These are phyloP conservation scores for Theocolax elegans DNA, from an alignment of 1,140 invertebrate genomes.

Conservation along the genomic window DNA sequence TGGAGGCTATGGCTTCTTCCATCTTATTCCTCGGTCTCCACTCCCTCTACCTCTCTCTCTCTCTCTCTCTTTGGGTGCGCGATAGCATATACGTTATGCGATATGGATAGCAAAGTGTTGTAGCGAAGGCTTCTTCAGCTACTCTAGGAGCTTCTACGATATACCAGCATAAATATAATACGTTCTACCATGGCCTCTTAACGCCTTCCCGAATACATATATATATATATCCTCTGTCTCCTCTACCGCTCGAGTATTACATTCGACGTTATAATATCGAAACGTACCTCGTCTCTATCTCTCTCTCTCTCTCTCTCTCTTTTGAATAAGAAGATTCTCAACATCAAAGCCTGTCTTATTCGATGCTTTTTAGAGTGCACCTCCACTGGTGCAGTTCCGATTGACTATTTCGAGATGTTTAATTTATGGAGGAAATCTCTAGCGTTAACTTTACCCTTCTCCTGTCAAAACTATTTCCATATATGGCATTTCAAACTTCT, in stretches of 20 bases:
- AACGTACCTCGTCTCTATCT: no score
- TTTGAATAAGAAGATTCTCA: no score
- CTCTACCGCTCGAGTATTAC: slow-evolving; percentile 12
- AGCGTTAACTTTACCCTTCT: no score
- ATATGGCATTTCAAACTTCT: no score
- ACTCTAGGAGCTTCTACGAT: background rate
- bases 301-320: no score
- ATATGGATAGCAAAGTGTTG: slow-evolving; percentile 56
- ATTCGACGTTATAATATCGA: slow-evolving; percentile 31
- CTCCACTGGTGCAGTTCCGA: no score
- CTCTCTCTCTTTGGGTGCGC: slow-evolving; percentile 40
- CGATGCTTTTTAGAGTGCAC: no score
- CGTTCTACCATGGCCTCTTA: background rate
- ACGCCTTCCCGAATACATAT: background rate
- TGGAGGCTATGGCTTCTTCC: slow-evolving; percentile 57
- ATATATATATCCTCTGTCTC: background rate
- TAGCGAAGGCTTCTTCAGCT: slow-evolving; percentile 39
- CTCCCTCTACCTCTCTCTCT: no score
- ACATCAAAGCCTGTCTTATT: no score
- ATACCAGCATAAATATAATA: slow-evolving; percentile 31
- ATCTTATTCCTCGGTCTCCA: slow-evolving; percentile 57
- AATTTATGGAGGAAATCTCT: no score
- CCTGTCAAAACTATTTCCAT: no score
- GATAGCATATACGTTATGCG: slow-evolving; percentile 49
- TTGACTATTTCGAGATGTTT: no score